A percentile compares a stretch with the other conserved stretches of the same genome.
Evolutionary conservation across 2,113 vertebrate species (phyloP).

Genomic region (Syrrhaptes paradoxus): DNA sequence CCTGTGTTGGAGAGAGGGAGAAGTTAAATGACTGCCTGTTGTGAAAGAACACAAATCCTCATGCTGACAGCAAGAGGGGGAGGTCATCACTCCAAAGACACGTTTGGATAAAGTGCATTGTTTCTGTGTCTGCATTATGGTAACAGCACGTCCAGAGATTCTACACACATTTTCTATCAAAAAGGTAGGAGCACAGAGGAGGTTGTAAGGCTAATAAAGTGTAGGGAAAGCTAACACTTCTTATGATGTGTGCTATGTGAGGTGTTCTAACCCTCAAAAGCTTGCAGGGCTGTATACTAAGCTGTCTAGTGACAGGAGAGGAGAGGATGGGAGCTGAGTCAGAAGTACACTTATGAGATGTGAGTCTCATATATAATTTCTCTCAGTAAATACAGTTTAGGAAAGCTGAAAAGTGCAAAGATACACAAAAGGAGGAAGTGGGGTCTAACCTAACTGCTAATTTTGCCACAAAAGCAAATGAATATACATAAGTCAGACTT

Average conservation of each 20-base stretch:
- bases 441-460: background rate
- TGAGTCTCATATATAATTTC: background rate
- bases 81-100: background rate
- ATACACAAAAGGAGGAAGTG: background rate
- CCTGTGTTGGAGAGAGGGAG: constrained; percentile 54
- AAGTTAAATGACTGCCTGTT: background rate
- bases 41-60: background rate
- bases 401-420: background rate
- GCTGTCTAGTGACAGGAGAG: background rate
- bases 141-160: background rate
- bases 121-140: background rate
- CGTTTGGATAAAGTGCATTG: background rate
- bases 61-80: background rate
- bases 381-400: background rate
- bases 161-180: background rate
- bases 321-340: background rate
- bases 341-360: background rate
- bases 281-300: background rate
- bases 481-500: background rate
- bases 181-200: background rate
- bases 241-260: background rate
- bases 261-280: background rate
- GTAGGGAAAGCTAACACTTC: background rate
- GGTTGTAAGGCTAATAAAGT: background rate
- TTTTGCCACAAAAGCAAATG: background rate